Base-by-base conservation (phyloP, 2,113 vertebrate species). In the Numenius arquata region DNA sequence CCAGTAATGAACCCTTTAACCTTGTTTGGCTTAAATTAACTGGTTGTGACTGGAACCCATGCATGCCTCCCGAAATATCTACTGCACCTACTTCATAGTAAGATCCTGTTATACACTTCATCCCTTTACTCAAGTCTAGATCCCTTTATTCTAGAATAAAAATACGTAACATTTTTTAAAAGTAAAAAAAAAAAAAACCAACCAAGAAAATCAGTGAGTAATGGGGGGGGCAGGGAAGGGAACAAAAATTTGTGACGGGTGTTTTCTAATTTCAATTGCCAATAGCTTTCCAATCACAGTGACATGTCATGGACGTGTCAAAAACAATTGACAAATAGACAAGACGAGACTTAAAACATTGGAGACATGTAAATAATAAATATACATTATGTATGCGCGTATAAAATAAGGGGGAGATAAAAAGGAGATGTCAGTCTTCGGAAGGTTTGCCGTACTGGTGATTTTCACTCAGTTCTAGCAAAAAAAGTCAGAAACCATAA, bases 281-380 rank as follows among this genome's bases (percentile, higher is more conserved):
- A 78, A 26, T 67, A 70, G 43, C 29, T 88, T 96, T 89, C 94
- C 74, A 73, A 89, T 66, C 79, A 84, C 85, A 95, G 61, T 72
- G 93, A 86, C 8, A 59, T 78, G 77, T 91, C 81, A 77, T 26
- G 27, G 76, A 81, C 75, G 32, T 86, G 85, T 68, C 85, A 96
- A 81, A 95, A 97, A 95, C 96, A 79, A 85, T 36, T 89, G 94
- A 98, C 96, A 95, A 93, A 89, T 91, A 96, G 94, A 97, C 88
- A 84, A 85, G 96, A 97, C 92, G 5, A 96, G 95, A 97, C 90
- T 84, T 78, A 82, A 93, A 97, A 95, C 87, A 96, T 2, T 80
- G 55, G 84, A 93, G 96, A 96, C 94, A 96, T 27, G 81, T 84
- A 97, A 95, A 93, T 93, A 92, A 96, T 94, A 97, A 85, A 47